Percentiles rank a stretch among this genome's conserved stretches.
phyloP scores from a whole-genome alignment of 2,888 invertebrate genomes.

The Norana najaformis region DNA sequence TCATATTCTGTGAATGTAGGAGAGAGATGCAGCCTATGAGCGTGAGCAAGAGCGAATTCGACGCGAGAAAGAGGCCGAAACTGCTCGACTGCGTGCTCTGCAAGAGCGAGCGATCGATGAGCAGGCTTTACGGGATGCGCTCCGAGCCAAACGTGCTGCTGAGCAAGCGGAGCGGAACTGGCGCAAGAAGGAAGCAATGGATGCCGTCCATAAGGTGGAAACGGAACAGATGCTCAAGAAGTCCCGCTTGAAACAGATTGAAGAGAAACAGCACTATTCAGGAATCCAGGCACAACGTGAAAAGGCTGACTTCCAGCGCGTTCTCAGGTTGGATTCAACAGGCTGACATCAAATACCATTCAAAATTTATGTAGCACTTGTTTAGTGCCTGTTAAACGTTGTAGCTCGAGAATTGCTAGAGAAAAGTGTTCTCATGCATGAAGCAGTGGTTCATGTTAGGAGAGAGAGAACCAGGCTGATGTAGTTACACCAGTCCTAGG shows the following conservation, averaged over 20 bases:
- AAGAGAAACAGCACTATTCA: slow-evolving; percentile 61
- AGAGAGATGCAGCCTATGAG: slow-evolving; percentile 58
- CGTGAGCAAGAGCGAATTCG: slow-evolving; percentile 59
- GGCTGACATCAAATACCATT: too few relatives aligned
- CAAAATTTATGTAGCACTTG: too few relatives aligned
- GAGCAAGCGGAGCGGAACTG: slow-evolving; percentile 31
- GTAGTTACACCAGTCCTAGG: too few relatives aligned
- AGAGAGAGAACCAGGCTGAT: too few relatives aligned
- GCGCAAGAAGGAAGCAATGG: slow-evolving; percentile 24
- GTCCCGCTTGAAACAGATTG: slow-evolving; percentile 59
- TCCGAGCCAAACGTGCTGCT: slow-evolving; percentile 29
- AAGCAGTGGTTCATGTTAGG: too few relatives aligned
- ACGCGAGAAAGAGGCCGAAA: slow-evolving; percentile 62
- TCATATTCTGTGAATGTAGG: slow-evolving; percentile 47
- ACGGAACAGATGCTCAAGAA: slow-evolving; percentile 57
- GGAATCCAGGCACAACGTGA: slow-evolving; percentile 62
- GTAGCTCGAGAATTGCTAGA: too few relatives aligned
- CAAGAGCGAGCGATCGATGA: slow-evolving; percentile 62
- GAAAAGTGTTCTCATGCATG: too few relatives aligned
- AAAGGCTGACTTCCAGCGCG: slow-evolving; percentile 61
- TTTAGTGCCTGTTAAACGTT: too few relatives aligned
- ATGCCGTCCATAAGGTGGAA: slow-evolving; percentile 54
- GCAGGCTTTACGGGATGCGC: slow-evolving; percentile 10
- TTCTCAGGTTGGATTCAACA: slow-evolving; percentile 52
- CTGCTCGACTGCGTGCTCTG: slow-evolving; percentile 56